Evolutionary conservation across 2,888 invertebrate genomes (phyloP).

Genomic region (Fragum whitleyi): DNA sequence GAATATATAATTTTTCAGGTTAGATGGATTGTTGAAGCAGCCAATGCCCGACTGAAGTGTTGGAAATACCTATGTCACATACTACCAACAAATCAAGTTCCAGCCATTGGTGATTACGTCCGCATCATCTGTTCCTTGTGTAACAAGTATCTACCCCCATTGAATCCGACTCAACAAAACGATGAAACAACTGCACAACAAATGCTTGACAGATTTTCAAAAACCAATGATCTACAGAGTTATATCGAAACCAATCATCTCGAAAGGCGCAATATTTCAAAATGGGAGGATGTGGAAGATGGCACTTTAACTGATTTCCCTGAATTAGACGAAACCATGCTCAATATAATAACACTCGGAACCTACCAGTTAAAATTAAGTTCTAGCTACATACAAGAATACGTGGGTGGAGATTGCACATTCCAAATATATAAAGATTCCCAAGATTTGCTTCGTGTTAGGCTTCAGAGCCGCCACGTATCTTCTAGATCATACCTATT

Average conservation of each 20-base stretch:
- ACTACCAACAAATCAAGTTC: constrained; percentile 53
- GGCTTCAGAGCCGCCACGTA: constrained; percentile 49
- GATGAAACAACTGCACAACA: no score
- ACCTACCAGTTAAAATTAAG: constrained; percentile 50
- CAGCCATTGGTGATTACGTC: no score
- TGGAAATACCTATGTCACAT: constrained; percentile 42
- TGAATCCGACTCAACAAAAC: no score
- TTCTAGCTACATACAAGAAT: constrained; percentile 45
- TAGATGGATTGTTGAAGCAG: no score
- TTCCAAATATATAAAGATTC: background rate
- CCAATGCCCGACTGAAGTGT: no score
- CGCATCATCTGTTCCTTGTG: no score
- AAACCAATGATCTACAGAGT: constrained; percentile 6
- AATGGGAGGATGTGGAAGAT: no score
- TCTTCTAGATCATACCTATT: constrained; percentile 35
- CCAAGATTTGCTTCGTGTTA: constrained; percentile 26
- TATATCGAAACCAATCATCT: no score
- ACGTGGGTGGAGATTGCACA: constrained; percentile 36
- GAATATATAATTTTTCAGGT: no score
- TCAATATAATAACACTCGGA: constrained; percentile 47
- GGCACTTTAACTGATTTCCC: constrained; percentile 47
- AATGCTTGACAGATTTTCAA: constrained; percentile 16
- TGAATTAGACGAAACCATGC: constrained; percentile 31
- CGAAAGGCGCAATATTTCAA: no score
- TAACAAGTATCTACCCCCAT: no score